These are phyloP conservation scores for Coremacera marginata DNA, from an alignment of 2,888 invertebrate genomes.

Conservation along the genomic window DNA sequence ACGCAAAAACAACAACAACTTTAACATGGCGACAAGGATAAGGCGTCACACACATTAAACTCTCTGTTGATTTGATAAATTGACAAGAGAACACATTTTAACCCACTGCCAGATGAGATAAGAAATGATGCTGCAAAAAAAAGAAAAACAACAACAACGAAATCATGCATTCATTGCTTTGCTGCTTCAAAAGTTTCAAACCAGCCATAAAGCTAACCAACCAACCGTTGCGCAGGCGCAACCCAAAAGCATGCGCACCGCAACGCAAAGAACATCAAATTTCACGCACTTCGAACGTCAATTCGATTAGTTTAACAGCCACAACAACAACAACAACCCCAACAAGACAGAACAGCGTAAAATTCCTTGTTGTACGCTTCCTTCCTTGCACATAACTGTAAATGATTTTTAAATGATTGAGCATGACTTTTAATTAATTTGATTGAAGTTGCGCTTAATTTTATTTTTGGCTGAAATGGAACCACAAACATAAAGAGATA, in stretches of 20 bases:
- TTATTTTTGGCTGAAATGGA: background rate
- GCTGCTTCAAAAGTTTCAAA: background rate
- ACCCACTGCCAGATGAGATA: constrained; percentile 39
- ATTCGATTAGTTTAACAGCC: constrained; percentile 40
- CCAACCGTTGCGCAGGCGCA: constrained; percentile 11
- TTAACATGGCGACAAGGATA: constrained; percentile 40
- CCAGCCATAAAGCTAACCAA: constrained; percentile 6
- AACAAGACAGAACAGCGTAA: background rate
- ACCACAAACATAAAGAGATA: background rate
- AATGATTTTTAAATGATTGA: constrained; percentile 41
- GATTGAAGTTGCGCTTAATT: constrained; percentile 35
- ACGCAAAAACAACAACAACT: background rate
- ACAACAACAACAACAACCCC: constrained; percentile 12
- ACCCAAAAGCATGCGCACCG: constrained; percentile 10
- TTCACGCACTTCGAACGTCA: constrained; percentile 37
- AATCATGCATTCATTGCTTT: constrained; percentile 14
- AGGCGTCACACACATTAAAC: constrained; percentile 42
- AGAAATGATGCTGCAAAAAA: constrained; percentile 6
- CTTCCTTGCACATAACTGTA: constrained; percentile 32
- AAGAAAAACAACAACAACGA: background rate
- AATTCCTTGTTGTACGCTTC: constrained; percentile 21
- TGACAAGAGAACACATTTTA: constrained; percentile 42
- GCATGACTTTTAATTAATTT: constrained; percentile 40
- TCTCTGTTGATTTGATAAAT: constrained; percentile 40
- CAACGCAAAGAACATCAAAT: constrained; percentile 29